A percentile compares a stretch with the other conserved stretches of the same genome.
Evolutionary conservation across 2,888 invertebrate species (phyloP).

Genomic region (Petrolisthes cinctipes): DNA sequence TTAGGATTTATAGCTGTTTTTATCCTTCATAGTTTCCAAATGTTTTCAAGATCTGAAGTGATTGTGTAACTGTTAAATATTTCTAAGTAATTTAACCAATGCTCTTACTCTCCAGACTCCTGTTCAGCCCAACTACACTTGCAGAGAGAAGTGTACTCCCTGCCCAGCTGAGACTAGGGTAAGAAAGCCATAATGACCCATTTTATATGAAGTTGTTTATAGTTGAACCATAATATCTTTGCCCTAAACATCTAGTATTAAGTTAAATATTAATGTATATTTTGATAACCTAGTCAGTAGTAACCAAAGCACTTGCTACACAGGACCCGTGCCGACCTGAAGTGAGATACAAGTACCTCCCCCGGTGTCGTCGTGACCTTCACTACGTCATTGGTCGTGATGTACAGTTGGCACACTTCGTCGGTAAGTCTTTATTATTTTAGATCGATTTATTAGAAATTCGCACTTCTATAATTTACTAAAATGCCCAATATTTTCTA

Average conservation of each 20-base stretch:
- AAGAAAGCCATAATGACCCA: background rate
- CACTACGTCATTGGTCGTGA: slow-evolving; percentile 23
- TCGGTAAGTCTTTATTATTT: slow-evolving; percentile 2
- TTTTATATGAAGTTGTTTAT: too few relatives aligned
- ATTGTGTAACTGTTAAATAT: background rate
- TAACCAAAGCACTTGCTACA: background rate
- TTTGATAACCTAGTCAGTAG: too few relatives aligned
- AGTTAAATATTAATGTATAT: too few relatives aligned
- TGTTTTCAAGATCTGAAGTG: too few relatives aligned
- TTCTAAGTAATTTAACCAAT: background rate
- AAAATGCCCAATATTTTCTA: too few relatives aligned
- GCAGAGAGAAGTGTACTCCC: background rate
- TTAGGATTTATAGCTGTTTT: too few relatives aligned
- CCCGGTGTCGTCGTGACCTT: background rate
- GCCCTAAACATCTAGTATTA: too few relatives aligned
- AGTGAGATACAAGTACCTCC: background rate
- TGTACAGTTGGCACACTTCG: background rate
- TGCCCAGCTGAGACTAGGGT: background rate
- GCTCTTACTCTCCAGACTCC: slow-evolving; percentile 1
- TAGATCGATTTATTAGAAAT: too few relatives aligned
- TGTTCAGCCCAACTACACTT: background rate
- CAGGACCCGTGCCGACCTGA: slow-evolving; percentile 20
- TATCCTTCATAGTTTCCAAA: too few relatives aligned
- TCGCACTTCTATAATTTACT: too few relatives aligned
- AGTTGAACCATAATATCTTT: too few relatives aligned